Base-by-base conservation (phyloP, 2,797 vertebrate genomes). In the Cheirogaleus major region DNA sequence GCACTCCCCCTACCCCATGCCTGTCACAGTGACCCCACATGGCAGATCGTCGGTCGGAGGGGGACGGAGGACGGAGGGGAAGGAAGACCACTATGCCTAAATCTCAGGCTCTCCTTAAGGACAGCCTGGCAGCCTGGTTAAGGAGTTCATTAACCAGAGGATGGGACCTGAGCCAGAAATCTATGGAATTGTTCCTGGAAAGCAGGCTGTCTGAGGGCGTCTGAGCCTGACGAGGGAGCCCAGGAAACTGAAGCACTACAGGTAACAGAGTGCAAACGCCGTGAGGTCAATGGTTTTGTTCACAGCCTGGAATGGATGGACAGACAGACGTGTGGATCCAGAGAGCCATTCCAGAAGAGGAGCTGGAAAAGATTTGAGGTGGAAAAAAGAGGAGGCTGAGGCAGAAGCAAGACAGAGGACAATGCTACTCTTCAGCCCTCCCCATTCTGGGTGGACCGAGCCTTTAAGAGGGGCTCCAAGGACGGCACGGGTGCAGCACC, bases 121-220 rank as follows among this genome's bases (percentile, higher is more conserved):
- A 83, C 18, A 73, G 32, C 27, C 80, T 23, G 22, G 86, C 41
- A 69, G 35, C 20, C 90, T 78, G 45, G 55, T 57, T 57, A 57
- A 11, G 55, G 89, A 70, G 23, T 95, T 72, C 72, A 88, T 82
- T 69, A 67, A n/a, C 81, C 43, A 75, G 79, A 95, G 69, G 55
- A 89, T 25, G 45, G 80, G 67, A 89, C 18, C 91, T 65, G 32
- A 91, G 76, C 92, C 78, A 95, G 92, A 76, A 48, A 65, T 88
- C 82, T 84, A 91, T 52, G 69, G 59, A 69, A 52, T 57, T 87
- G 55, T 92, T 92, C 95, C 84, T 96, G 43, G 92, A 95, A 95
- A 95, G 95, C 92, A 88, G 76, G 65, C 50, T 63, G n/a, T 50
- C 70, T 52, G 30, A 82, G 55, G n/a, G 52, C 84, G 43, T 65